Percentiles rank a stretch among this genome's conserved stretches.
phyloP scores from a whole-genome alignment of 2,113 vertebrate species.

The Chlorocebus sabaeus region DNA sequence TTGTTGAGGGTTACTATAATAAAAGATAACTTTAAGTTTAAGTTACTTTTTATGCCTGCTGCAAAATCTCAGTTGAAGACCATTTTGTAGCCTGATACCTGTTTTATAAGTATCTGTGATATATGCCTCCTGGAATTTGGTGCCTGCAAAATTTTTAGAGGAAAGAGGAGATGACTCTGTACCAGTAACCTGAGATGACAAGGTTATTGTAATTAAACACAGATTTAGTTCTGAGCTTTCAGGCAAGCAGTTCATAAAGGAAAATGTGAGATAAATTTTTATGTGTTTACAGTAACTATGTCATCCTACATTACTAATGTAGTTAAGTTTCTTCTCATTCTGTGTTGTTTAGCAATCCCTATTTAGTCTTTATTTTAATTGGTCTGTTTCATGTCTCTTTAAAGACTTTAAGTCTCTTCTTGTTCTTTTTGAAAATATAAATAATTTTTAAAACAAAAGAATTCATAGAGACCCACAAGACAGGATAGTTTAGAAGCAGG shows the following conservation, averaged over 20 bases:
- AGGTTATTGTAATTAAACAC: neutral
- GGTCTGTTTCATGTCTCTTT: neutral
- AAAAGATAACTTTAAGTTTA: neutral
- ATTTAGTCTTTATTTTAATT: neutral
- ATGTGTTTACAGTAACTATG: neutral
- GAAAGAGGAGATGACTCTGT: neutral
- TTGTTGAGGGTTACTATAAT: neutral
- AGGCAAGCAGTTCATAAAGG: neutral
- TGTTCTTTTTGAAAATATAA: slow-evolving; percentile 31
- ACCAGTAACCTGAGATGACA: neutral
- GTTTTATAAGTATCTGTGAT: neutral
- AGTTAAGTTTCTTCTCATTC: neutral
- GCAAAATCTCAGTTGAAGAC: neutral
- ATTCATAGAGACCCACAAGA: neutral
- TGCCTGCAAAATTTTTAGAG: neutral
- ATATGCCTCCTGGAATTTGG: neutral
- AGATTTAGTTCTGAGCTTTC: neutral
- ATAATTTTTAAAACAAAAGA: neutral
- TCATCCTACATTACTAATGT: neutral
- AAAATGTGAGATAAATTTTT: neutral
- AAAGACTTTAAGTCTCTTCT: neutral
- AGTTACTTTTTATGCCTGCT: neutral
- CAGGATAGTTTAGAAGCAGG: neutral
- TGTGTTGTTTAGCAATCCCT: neutral
- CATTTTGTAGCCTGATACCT: neutral